Conservation (phyloP, 64 coral and sea anemone species). For the Pachyseris speciosa region DNA sequence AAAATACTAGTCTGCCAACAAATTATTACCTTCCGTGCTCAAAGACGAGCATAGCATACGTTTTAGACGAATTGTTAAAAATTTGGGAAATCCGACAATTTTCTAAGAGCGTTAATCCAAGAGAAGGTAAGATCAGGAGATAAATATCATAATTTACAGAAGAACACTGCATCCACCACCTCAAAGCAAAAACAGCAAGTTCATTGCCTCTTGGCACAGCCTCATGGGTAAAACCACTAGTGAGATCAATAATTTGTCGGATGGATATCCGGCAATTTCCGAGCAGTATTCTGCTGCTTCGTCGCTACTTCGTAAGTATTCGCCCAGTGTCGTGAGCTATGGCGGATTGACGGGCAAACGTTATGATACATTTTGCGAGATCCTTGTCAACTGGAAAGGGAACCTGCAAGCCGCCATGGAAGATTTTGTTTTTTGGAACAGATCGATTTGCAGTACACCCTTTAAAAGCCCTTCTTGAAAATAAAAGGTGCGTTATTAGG, state of each 20-base stretch:
- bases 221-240: neutral
- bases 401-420: slow-evolving; percentile 46
- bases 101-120: neutral
- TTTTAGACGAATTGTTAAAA: neutral
- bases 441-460: slow-evolving; percentile 75
- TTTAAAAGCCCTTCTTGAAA: slow-evolving; percentile 49
- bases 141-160: slow-evolving; percentile 39
- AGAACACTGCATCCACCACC: neutral
- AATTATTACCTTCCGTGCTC: slow-evolving; percentile 8
- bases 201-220: neutral
- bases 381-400: neutral
- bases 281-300: neutral
- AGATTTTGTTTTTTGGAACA: slow-evolving; percentile 82
- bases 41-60: slow-evolving; percentile 14
- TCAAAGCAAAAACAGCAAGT: slow-evolving; percentile 33
- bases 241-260: neutral
- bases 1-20: neutral
- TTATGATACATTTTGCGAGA: neutral
- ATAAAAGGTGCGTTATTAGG: slow-evolving; percentile 12
- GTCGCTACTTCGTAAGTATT: too few relatives aligned
- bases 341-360: neutral
- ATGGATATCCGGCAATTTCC: neutral
- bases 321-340: neutral
- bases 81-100: neutral
- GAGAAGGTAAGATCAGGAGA: slow-evolving; percentile 12